These are phyloP conservation scores for Phylloscopus trochiloides DNA, from an alignment of 2,113 vertebrate genomes.

Conservation along the genomic window DNA sequence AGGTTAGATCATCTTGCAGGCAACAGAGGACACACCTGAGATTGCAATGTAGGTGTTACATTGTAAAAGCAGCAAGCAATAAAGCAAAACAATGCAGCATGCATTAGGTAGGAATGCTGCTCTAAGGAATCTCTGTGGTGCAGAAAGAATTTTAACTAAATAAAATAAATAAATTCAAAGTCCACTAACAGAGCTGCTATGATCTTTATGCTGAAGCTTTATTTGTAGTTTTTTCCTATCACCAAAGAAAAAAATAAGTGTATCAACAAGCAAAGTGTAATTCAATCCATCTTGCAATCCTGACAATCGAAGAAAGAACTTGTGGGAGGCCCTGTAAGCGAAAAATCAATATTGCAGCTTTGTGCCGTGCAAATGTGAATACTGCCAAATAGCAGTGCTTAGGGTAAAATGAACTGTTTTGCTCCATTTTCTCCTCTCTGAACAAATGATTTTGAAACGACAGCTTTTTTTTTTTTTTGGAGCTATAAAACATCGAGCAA, in stretches of 20 bases:
- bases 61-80: background rate
- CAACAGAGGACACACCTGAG: slow-evolving; percentile 1
- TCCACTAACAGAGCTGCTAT: background rate
- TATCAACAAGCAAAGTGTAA: slow-evolving; percentile 78
- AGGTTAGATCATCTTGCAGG: background rate
- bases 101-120: background rate
- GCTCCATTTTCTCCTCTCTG: slow-evolving; percentile 75
- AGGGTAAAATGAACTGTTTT: slow-evolving; percentile 80
- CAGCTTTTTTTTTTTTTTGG: slow-evolving; percentile 48
- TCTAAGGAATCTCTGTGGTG: background rate
- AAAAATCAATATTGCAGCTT: slow-evolving; percentile 84
- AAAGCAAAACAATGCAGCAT: background rate
- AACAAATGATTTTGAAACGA: slow-evolving; percentile 80
- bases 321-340: slow-evolving; percentile 69
- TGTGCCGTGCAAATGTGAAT: slow-evolving; percentile 79
- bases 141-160: background rate
- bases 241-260: slow-evolving; percentile 66
- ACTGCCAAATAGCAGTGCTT: slow-evolving; percentile 77
- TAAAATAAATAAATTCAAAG: slow-evolving; percentile 16
- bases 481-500: slow-evolving; percentile 73
- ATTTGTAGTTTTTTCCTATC: slow-evolving; percentile 68
- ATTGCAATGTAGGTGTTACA: background rate
- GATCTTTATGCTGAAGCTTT: slow-evolving; percentile 64
- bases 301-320: slow-evolving; percentile 77
- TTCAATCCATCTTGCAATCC: slow-evolving; percentile 79